phyloP scores from a whole-genome alignment of 2,113 vertebrate species.

The Shinisaurus crocodilurus region DNA sequence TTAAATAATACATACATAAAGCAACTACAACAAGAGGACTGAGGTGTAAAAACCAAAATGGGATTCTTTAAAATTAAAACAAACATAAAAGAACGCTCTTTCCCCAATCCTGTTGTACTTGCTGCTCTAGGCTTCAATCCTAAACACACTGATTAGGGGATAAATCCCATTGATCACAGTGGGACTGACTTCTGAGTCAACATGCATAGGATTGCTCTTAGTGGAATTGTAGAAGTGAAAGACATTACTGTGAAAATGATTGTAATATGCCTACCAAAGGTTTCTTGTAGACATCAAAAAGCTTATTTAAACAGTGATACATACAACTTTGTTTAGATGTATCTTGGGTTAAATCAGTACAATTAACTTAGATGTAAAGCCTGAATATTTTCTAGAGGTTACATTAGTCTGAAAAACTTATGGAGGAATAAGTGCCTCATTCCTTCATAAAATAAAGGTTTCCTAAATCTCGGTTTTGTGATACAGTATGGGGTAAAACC shows the following conservation, averaged over 20 bases:
- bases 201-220: background rate
- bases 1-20: background rate
- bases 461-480: background rate
- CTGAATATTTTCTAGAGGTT: background rate
- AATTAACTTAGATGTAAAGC: background rate
- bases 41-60: background rate
- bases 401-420: background rate
- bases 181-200: background rate
- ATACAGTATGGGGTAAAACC: background rate
- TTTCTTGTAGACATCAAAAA: background rate
- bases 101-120: background rate
- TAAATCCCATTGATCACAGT: background rate
- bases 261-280: background rate
- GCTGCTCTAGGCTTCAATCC: background rate
- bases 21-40: background rate
- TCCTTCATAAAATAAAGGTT: background rate
- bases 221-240: background rate
- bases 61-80: background rate
- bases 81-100: background rate
- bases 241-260: background rate
- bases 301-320: background rate
- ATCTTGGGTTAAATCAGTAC: background rate
- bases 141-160: background rate
- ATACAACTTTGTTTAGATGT: background rate
- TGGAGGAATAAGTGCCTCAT: background rate